Base-by-base conservation (phyloP, 2,888 invertebrate genomes). In the Agapetus fuscipes region DNA sequence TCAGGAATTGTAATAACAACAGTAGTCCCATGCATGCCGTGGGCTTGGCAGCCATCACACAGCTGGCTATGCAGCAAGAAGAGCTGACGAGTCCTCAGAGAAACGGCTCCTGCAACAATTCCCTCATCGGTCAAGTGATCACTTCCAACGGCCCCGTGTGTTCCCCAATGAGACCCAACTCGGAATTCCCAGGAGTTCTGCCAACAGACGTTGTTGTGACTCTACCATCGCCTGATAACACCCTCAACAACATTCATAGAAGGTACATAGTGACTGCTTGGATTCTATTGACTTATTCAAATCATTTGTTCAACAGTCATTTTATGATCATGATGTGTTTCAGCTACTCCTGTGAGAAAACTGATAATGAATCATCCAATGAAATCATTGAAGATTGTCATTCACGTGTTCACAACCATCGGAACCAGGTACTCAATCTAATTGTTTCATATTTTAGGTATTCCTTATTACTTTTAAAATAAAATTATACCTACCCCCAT, bases 41-140 rank as follows among this genome's bases (percentile, higher is more conserved):
- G 49, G 84, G 84, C 17, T 62, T 84, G 55, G 84, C 83, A 33
- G 83, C 83, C 50, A 81, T 85, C 52, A 80, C 83, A 54, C 82
- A 83, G 55, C 72, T 84, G 48, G 83, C 81, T 36, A 66, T 76
- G 30, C 75, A 75, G 51, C 71, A 71, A 52, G 75, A 78, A 50
- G 75, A 78, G 51, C 64, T 66, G 39, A 50, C 56, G 49, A 53
- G 55, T 51, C 50, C 56, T 50, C 47, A 56, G 53, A 48, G 56
- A 55, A 49, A 49, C 10, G 48, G 48, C 7, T 38, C 53, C 49
- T 41, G 55, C 52, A 33, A 50, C 12, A 45, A 38, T 25, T 36
- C 36, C 9, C 25, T 36, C 5, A 30, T 40, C 10, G 24, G 30
- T 6, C 45, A 39, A 17, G 17, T 34, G 5, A 41, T 39, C 16